Evolutionary conservation across 2,888 invertebrate species (phyloP), one percentile per base, ranked within the genome.

Genomic region (Calameuta filiformis): DNA sequence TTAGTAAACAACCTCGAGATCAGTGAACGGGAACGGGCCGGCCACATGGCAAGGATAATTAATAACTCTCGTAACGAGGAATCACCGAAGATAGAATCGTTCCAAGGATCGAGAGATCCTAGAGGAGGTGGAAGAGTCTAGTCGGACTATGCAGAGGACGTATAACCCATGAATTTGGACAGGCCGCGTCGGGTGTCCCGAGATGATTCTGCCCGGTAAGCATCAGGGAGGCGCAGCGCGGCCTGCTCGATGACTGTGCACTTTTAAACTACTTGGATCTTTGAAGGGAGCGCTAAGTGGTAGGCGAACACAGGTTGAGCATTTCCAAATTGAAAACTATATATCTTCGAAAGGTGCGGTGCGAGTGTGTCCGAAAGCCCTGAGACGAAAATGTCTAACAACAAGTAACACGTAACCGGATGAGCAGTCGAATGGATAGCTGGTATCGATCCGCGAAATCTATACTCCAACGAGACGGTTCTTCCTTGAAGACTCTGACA

Each of bases 31-130:
- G 75, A 69, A 75, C 75, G 77, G 69, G 12, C 75, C 75, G n/a
- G 30, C 75, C 35, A 71, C 56, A 69, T 75, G 69, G 40, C 33
- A n/a, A 73, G 82, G 83, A 88, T 87, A 89, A 89, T 89, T 88
- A 88, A 89, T 89, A 89, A 88, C 84, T 83, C 78, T 82, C 76
- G 81, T 85, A 87, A 87, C 86, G 84, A 87, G 85, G 77, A 78
- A 75, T 78, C 78, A 73, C 76, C 30, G 73, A 9, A 33, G 82
- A 86, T 86, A 85, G 86, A 84, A 85, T 84, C 81, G 82, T 86
- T 75, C 73, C 71, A 35, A 23, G 56, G 56, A 56, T 56, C 56
- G 56, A 56, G 23, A 56, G 56, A 9, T 56, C 56, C 56, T 56
- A 23, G 1, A 23, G 56, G 56, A 56, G 56, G 23, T 23, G 56